Evolutionary conservation across 2,113 vertebrate genomes (phyloP), one percentile per base, ranked within the genome.

Genomic region (Chionodraco myersi): DNA sequence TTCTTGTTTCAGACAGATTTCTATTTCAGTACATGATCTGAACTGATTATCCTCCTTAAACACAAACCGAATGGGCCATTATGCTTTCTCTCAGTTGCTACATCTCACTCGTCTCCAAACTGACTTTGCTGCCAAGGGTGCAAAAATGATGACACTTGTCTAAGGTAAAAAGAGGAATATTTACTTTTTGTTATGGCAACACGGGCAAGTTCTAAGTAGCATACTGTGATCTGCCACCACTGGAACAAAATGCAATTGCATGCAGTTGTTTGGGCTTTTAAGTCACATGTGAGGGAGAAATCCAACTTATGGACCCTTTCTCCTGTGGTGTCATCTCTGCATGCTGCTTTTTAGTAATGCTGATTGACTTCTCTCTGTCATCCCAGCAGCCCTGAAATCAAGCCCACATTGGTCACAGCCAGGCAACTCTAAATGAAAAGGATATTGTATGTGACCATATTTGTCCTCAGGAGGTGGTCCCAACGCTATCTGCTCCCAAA

Each of bases 131-230:
- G 65, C 77, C 6, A 44, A 18, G 48, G 72, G 69, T 59, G 74
- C 80, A 72, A 51, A 49, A 67, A 21, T 58, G 62, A 74, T 56
- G 72, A 77, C 66, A 53, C 61, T 61, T 65, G 59, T 86, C 66
- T 74, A 68, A 81, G 77, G 73, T 70, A 60, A 80, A 60, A 56
- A 47, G 26, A 75, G 56, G 34, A 79, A 83, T 83, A 83, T 88
- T 88, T 88, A 63, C 65, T 83, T 73, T 86, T 36, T 83, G 76
- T 76, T 77, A 80, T 78, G 74, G 77, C 65, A 86, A 80, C 66
- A 68, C 45, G 18, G 60, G 67, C 65, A 53, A 57, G 30, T 59
- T 70, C 26, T 47, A 62, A 16, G 66, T 53, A 65, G 34, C 56
- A 51, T 15, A 41, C 36, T 73, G 10, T 61, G 52, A 76, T 54